Evolutionary conservation across 2,113 vertebrate genomes (phyloP), one percentile per base, ranked within the genome.

Genomic region (Vanacampus margaritifer): DNA sequence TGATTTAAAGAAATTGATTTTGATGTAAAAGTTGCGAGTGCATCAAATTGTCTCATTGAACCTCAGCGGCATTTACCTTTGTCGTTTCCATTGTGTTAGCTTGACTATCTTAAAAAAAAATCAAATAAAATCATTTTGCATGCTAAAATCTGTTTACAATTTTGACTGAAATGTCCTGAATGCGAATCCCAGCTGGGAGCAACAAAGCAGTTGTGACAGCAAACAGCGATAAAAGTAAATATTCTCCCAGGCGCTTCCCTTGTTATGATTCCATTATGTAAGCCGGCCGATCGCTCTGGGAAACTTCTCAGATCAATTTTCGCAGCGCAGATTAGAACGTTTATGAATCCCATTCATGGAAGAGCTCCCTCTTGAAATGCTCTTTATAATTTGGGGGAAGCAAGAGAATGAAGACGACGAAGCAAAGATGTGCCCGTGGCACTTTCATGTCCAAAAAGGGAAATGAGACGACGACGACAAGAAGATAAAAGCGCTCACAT

Each of bases 251-350:
- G 89, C 87, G 45, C 57, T 8, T 79, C 82, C 82, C 86, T 87
- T 88, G 35, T 53, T 65, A 41, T 85, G 80, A 86, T 89, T 87
- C 82, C 83, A 79, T 91, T 92, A 90, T 90, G 87, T 90, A 90
- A 92, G 89, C 87, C 79, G 80, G 85, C 83, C 78, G 78, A 89
- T 85, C 79, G 89, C 90, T 91, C 85, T 91, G 91, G 90, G 89
- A 91, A 93, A 91, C 79, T 90, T 92, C 82, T 91, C 84, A 90
- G 92, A 92, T 92, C 87, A 89, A 90, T 92, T 92, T 57, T 92
- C 88, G 89, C 87, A 83, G 88, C 76, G 17, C 88, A 92, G 91
- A 93, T 93, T 92, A 92, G 89, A 90, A 89, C 87, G 90, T 90
- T 57, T 86, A 90, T 90, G 90, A 92, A 91, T 91, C 89, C 90